Evolutionary conservation across 2,797 vertebrate species (phyloP), one percentile per base, ranked within the genome.

Genomic region (Sebastolobus altivelis): DNA sequence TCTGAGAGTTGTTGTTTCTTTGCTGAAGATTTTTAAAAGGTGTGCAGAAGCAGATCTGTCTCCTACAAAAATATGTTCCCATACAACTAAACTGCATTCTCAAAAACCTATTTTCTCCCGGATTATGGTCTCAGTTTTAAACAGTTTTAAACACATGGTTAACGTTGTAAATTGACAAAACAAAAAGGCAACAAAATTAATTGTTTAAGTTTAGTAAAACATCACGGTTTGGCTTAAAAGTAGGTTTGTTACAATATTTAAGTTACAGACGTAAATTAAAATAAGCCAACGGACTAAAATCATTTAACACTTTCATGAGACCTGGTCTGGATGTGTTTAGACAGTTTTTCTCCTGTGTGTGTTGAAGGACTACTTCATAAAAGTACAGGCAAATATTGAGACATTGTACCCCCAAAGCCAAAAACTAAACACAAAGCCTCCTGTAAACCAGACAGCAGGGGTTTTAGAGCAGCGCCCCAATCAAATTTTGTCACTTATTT

Each of bases 401-500:
- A 77, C 33, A 13, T 37, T 59, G 58, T 31, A 25, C 63, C 27
- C 27, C 63, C 31, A 35, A 78, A 80, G 72, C 72, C 66, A 58
- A 87, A 33, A 86, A 68, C 61, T 25, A 61, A 83, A 83, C 84
- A 86, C 72, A 79, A 81, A 85, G 82, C 80, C 76, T 83, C 76
- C 69, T 66, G 78, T 67, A 83, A 49, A 69, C 65, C 79, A 74
- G 80, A 81, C 88, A 84, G 78, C 82, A 55, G 85, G 80, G 79
- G 75, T 81, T 84, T 83, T 25, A 80, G 40, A 25, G 38, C 59
- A 18, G 54, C 1, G 73, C 65, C 77, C 84, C 88, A 78, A 83
- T 91, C 82, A 76, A 70, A 83, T 79, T 80, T 38, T 77, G 81
- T 77, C n/a, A 66, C 84, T 86, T 91, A 87, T 91, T 91, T 91